phyloP scores from a whole-genome alignment of 2,113 vertebrate genomes.

The Centrocercus urophasianus region DNA sequence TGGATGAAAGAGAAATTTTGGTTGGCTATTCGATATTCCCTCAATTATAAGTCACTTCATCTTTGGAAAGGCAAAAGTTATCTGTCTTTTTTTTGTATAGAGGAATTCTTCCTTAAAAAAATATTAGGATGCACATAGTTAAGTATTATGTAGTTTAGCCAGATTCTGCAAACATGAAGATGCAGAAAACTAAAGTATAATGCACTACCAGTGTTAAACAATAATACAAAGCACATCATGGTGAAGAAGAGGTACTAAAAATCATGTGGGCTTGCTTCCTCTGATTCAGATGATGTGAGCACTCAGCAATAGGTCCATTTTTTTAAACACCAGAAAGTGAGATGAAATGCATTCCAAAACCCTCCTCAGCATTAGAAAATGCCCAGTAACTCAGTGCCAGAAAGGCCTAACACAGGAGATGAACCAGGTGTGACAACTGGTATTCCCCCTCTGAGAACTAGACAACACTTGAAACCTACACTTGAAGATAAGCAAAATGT shows the following conservation, averaged over 20 bases:
- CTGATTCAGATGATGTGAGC: neutral
- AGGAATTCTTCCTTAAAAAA: neutral
- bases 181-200: neutral
- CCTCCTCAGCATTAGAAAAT: neutral
- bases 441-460: neutral
- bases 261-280: neutral
- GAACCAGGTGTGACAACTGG: neutral
- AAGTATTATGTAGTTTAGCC: neutral
- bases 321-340: slow-evolving; percentile 7
- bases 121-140: neutral
- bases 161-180: neutral
- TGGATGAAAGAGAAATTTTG: neutral
- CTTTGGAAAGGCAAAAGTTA: neutral
- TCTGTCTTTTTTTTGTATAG: neutral
- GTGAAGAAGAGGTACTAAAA: neutral
- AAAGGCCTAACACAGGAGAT: neutral
- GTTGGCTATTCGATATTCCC: neutral
- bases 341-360: neutral
- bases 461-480: neutral
- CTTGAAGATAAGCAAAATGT: slow-evolving; percentile 49
- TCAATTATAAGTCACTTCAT: neutral
- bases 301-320: neutral
- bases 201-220: neutral
- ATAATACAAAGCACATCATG: neutral
- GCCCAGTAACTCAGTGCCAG: neutral